These are phyloP conservation scores for Apoda limacodes DNA, from an alignment of 2,888 invertebrate genomes.

Conservation along the genomic window DNA sequence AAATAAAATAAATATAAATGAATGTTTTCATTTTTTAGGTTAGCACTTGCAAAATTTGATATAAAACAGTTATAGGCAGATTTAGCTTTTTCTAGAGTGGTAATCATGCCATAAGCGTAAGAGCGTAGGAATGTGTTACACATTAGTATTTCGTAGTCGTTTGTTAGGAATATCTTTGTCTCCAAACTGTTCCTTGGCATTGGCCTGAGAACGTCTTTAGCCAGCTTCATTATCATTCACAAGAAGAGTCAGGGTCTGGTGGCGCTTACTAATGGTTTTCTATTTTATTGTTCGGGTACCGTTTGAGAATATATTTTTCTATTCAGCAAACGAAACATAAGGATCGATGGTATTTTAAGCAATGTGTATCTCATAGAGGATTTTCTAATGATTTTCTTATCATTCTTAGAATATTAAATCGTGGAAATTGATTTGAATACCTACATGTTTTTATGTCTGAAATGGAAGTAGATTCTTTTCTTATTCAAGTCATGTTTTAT, in stretches of 20 bases:
- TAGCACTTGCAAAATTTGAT: too few relatives aligned
- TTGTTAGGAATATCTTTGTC: constrained; percentile 57
- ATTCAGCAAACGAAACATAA: constrained; percentile 28
- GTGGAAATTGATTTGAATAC: too few relatives aligned
- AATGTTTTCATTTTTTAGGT: too few relatives aligned
- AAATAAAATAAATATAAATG: too few relatives aligned
- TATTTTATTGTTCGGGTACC: constrained; percentile 26
- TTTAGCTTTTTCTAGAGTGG: too few relatives aligned
- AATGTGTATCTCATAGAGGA: constrained; percentile 21
- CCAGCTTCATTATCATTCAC: constrained; percentile 45
- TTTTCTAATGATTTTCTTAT: constrained; percentile 9
- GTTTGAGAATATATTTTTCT: constrained; percentile 28
- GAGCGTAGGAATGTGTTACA: constrained; percentile 47
- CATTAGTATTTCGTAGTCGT: constrained; percentile 49
- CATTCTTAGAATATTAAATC: too few relatives aligned
- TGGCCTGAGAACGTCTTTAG: constrained; percentile 47
- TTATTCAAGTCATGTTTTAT: too few relatives aligned
- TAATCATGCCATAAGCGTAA: too few relatives aligned
- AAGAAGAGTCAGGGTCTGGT: constrained; percentile 21
- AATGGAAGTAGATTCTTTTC: too few relatives aligned
- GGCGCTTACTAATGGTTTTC: constrained; percentile 51
- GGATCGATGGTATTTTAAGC: constrained; percentile 14
- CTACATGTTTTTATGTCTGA: too few relatives aligned
- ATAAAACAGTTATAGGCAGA: too few relatives aligned
- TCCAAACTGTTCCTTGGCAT: constrained; percentile 60